These are phyloP conservation scores for Acanthosepion lycidas DNA, from an alignment of 2,888 invertebrate species.

Conservation along the genomic window DNA sequence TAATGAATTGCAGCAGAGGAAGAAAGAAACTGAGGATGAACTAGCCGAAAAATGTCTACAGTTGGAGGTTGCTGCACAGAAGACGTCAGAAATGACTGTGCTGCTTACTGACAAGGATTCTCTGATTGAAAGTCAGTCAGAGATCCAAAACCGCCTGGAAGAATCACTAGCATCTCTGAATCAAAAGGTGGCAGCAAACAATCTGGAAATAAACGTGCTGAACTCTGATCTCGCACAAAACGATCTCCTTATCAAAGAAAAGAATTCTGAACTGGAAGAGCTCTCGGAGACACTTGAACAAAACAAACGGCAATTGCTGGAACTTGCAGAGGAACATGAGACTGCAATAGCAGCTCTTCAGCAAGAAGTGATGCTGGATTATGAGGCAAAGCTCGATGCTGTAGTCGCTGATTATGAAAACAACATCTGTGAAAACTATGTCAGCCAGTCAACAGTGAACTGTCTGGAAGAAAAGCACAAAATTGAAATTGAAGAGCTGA, in stretches of 20 bases:
- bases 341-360: not conserved
- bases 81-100: not conserved
- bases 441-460: not conserved
- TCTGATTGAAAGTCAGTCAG: not conserved
- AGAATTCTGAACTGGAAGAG: not conserved
- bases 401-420: conserved; percentile 1
- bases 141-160: not conserved
- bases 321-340: not conserved
- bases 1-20: not conserved
- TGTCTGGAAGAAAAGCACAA: not conserved
- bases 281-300: not conserved
- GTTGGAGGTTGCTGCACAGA: not conserved
- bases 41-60: not conserved
- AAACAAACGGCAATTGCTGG: not conserved
- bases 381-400: not conserved
- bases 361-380: not conserved
- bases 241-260: not conserved
- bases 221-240: not conserved
- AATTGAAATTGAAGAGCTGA: not conserved
- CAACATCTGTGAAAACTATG: not conserved
- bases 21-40: not conserved
- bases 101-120: not conserved
- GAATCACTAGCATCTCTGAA: not conserved
- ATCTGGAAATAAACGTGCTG: not conserved
- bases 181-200: not conserved